These are phyloP conservation scores for Calycopis cecrops DNA, from an alignment of 1,140 invertebrate species.

Conservation along the genomic window DNA sequence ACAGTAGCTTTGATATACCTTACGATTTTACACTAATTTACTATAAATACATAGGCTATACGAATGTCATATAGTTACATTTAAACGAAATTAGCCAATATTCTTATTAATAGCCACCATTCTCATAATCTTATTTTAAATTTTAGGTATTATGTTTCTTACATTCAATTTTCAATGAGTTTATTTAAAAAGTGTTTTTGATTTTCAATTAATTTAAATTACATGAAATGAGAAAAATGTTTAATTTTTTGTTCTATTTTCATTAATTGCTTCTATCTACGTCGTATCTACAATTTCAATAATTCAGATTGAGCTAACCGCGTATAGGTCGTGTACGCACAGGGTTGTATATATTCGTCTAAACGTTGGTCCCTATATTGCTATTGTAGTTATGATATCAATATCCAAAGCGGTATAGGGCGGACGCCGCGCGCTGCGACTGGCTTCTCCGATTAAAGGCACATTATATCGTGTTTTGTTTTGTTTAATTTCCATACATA, in stretches of 20 bases:
- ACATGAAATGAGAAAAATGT: neutral
- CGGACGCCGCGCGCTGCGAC: slow-evolving; percentile 53
- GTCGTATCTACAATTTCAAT: slow-evolving; percentile 33
- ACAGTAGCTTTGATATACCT: slow-evolving; percentile 2
- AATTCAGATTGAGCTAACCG: slow-evolving; percentile 52
- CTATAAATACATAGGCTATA: neutral
- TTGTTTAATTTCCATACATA: slow-evolving; percentile 48
- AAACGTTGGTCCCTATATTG: slow-evolving; percentile 73
- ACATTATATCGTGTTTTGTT: slow-evolving; percentile 65
- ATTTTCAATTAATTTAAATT: too few relatives aligned
- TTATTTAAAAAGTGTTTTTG: too few relatives aligned
- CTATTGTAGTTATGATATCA: slow-evolving; percentile 59
- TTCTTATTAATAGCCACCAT: slow-evolving; percentile 5
- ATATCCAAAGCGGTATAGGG: slow-evolving; percentile 32
- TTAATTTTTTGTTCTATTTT: slow-evolving; percentile 16
- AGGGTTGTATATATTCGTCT: slow-evolving; percentile 69
- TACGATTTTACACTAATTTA: slow-evolving; percentile 5
- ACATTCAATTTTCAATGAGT: too few relatives aligned
- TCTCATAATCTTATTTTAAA: slow-evolving; percentile 6
- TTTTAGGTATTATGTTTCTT: neutral
- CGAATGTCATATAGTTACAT: neutral
- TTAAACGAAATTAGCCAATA: neutral
- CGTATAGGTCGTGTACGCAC: slow-evolving; percentile 47
- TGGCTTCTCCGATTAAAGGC: slow-evolving; percentile 67
- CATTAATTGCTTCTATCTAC: slow-evolving; percentile 16